These are phyloP conservation scores for Lagopus leucura DNA, from an alignment of 2,113 vertebrate genomes.

Conservation along the genomic window DNA sequence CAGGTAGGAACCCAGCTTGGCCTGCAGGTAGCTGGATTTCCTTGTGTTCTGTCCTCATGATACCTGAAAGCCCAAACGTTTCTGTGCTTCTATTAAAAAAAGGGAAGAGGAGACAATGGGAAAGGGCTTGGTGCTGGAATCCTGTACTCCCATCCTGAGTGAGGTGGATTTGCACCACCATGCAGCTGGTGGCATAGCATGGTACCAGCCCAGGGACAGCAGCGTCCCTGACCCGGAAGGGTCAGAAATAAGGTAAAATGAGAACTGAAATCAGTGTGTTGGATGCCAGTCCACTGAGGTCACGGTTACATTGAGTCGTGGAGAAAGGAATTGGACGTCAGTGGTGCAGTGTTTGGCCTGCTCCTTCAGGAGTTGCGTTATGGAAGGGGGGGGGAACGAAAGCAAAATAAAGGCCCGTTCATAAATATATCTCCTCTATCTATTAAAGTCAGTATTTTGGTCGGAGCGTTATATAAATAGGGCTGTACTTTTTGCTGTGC, in stretches of 20 bases:
- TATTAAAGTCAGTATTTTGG: constrained; percentile 60
- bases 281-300: constrained; percentile 59
- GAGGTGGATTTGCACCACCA: background rate
- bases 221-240: background rate
- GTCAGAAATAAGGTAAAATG: constrained; percentile 43
- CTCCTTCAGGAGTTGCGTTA: constrained; percentile 33
- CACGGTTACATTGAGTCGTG: constrained; percentile 44
- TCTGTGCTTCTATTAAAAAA: background rate
- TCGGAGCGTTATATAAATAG: constrained; percentile 36
- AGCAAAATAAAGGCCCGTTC: constrained; percentile 15
- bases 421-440: constrained; percentile 27
- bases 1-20: background rate
- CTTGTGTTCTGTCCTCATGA: background rate
- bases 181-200: background rate
- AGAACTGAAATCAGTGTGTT: constrained; percentile 14
- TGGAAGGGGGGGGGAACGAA: background rate
- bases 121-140: background rate
- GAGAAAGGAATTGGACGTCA: background rate
- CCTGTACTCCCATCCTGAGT: background rate
- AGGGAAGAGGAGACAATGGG: background rate
- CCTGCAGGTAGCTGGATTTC: background rate
- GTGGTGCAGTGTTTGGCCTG: constrained; percentile 29
- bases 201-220: rapidly evolving
- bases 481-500: background rate
- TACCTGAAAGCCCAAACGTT: background rate